Conservation (phyloP, 2,888 invertebrate species). For the Sturmia bella region DNA sequence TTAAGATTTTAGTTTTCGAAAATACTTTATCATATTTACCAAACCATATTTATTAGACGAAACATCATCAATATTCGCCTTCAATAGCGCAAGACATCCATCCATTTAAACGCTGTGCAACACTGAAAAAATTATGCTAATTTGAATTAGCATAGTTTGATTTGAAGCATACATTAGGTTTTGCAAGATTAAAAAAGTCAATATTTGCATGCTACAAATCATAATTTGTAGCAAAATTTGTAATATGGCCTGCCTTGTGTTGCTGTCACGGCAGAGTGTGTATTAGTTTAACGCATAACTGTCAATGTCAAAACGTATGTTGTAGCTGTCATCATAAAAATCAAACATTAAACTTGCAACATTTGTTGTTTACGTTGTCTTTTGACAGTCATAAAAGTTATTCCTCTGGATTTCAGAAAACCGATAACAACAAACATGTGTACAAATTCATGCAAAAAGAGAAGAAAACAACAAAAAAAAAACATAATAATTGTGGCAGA, state of each 20-base stretch:
- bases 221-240: conserved; percentile 39
- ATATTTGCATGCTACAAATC: conserved; percentile 43
- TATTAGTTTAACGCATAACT: conserved; percentile 62
- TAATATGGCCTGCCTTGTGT: conserved; percentile 4
- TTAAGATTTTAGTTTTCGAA: no score
- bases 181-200: not conserved
- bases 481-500: conserved; percentile 17
- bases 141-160: not conserved
- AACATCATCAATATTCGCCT: no score
- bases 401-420: conserved; percentile 3
- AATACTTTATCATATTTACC: no score
- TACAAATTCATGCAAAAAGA: not conserved
- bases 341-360: conserved; percentile 54
- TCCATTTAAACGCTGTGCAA: not conserved
- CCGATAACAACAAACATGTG: not conserved
- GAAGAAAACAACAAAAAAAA: not conserved
- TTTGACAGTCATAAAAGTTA: conserved; percentile 24
- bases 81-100: no score
- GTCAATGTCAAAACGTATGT: conserved; percentile 67
- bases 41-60: no score
- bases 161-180: no score
- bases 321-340: conserved; percentile 67
- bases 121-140: not conserved
- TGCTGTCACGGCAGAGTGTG: conserved; percentile 1
- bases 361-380: conserved; percentile 40